phyloP scores from a whole-genome alignment of 1,140 invertebrate genomes.

The Aporrectodea caliginosa region DNA sequence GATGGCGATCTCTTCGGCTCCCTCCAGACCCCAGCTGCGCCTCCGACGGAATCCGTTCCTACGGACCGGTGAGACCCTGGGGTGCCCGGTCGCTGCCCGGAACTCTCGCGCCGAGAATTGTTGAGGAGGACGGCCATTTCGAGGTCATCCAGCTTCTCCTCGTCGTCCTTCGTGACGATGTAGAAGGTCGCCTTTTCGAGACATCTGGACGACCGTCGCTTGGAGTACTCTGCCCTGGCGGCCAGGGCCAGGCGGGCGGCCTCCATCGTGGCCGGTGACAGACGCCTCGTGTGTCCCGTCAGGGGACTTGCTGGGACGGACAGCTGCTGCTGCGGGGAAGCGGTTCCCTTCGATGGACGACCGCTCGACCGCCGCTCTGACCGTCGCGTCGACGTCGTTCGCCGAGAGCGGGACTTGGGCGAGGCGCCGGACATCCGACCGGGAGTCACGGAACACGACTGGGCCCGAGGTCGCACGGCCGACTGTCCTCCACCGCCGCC shows the following conservation, averaged over 20 bases:
- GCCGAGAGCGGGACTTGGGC: background rate
- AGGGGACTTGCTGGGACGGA: background rate
- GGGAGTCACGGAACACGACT: background rate
- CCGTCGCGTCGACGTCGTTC: background rate
- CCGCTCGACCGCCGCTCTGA: background rate
- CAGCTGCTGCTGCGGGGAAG: background rate
- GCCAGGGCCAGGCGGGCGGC: slow-evolving; percentile 20
- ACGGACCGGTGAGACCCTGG: background rate
- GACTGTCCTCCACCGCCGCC: no score
- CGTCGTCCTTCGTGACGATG: slow-evolving; percentile 16
- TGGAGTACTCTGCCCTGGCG: slow-evolving; percentile 21
- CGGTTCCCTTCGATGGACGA: background rate
- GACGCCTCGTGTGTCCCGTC: background rate
- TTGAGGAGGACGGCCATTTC: slow-evolving; percentile 8
- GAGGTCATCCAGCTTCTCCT: no score
- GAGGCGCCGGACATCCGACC: background rate
- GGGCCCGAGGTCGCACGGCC: no score
- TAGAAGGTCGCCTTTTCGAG: slow-evolving; percentile 19
- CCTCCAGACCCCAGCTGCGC: background rate
- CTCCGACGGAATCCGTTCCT: background rate
- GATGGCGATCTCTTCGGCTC: background rate
- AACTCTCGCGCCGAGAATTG: background rate
- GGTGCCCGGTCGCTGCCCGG: background rate
- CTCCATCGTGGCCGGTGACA: background rate
- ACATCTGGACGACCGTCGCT: slow-evolving; percentile 7